Evolutionary conservation across 2,797 vertebrate species (phyloP), one percentile per base, ranked within the genome.

Genomic region (Threskiornis aethiopicus): DNA sequence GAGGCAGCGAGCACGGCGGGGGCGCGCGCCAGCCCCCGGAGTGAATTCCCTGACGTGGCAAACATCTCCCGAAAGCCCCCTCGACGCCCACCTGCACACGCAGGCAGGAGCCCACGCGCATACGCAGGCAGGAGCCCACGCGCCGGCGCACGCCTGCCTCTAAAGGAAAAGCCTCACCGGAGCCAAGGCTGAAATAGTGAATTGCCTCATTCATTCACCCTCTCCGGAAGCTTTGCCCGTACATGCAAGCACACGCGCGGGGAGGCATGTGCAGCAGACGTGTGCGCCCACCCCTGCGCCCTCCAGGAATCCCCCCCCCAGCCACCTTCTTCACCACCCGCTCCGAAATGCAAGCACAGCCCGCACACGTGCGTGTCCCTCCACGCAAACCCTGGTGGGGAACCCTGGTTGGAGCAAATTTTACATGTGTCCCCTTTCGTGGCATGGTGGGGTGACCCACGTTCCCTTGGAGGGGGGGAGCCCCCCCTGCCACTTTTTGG

Each of bases 41-140:
- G 96, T 96, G 96, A 95, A 97, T 96, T 95, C 96, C 96, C 96
- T 97, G 96, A 97, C 92, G 95, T 96, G 95, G 95, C 96, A 96
- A 94, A 94, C 61, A 89, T 92, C 94, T 96, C 95, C 92, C 65
- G 24, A 96, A 96, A 96, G 96, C 96, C 96, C 96, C 94, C 96
- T 96, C 54, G 47, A 76, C 92, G 2, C 96, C 96, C 95, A 94
- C 96, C 78, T 79, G 92, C 92, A 90, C 96, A 96, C 96, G 96
- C 95, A 97, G 95, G 91, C 96, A 92, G 59, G 55, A 90, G 20
- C 96, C 96, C 96, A 95, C 93, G 26, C 87, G 76, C 95, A 97
- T 96, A 96, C 96, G 96, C 96, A 96, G 92, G 91, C 93, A 92
- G 87, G 37, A 89, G 41, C 96, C 96, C 95, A 96, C 95, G 41